Evolutionary conservation across 2,888 invertebrate species (phyloP).

Genomic region (Scaptodrosophila latifasciaeformis): DNA sequence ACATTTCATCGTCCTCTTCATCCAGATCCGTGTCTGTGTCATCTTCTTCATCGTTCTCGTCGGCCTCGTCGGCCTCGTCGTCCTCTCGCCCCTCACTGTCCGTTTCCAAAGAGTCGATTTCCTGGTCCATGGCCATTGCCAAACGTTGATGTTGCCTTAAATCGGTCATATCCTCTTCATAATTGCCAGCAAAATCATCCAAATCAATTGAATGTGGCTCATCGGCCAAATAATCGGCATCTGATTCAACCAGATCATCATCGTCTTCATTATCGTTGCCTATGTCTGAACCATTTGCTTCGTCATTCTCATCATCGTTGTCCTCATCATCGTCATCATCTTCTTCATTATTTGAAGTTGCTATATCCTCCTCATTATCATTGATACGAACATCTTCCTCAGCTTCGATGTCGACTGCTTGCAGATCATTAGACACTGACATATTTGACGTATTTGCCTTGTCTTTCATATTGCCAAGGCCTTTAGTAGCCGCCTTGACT

Average conservation of each 20-base stretch:
- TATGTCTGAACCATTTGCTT: slow-evolving; percentile 8
- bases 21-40: slow-evolving; percentile 28
- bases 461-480: slow-evolving; percentile 16
- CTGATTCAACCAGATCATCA: slow-evolving; percentile 39
- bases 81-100: too few relatives aligned
- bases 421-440: slow-evolving; percentile 40
- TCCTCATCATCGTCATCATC: slow-evolving; percentile 2
- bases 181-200: slow-evolving; percentile 34
- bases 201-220: slow-evolving; percentile 29
- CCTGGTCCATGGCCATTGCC: slow-evolving; percentile 52
- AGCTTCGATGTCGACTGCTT: slow-evolving; percentile 20
- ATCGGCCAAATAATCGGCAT: slow-evolving; percentile 51
- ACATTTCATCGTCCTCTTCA: slow-evolving; percentile 47
- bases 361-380: slow-evolving; percentile 19
- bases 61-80: slow-evolving; percentile 27
- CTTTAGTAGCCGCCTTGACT: slow-evolving; percentile 17
- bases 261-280: slow-evolving; percentile 15
- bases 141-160: slow-evolving; percentile 19
- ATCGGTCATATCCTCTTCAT: slow-evolving; percentile 20
- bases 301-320: slow-evolving; percentile 19
- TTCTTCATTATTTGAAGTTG: slow-evolving; percentile 6
- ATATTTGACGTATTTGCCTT: slow-evolving; percentile 6
- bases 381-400: slow-evolving; percentile 19
- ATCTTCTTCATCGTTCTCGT: slow-evolving; percentile 18
- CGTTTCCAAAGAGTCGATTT: slow-evolving; percentile 55